These are phyloP conservation scores for Beris morrisii DNA, from an alignment of 2,888 invertebrate species.

Conservation along the genomic window DNA sequence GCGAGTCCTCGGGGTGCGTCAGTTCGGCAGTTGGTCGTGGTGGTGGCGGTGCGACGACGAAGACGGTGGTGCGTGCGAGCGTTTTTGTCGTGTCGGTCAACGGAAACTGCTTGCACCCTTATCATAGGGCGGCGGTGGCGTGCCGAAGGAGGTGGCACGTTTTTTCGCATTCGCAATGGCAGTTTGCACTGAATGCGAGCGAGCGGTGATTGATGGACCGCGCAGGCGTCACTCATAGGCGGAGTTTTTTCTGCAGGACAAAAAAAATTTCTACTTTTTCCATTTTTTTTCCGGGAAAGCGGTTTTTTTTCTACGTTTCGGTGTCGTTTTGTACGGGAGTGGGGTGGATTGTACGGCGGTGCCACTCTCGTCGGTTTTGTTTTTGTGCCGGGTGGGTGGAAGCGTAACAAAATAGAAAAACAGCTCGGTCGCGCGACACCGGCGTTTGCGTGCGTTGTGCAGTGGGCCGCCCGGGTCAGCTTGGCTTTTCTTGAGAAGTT, in stretches of 20 bases:
- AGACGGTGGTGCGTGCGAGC: slow-evolving; percentile 29
- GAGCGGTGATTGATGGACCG: slow-evolving; percentile 30
- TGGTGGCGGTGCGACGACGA: slow-evolving; percentile 28
- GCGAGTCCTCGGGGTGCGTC: slow-evolving; percentile 18
- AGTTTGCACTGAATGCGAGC: slow-evolving; percentile 24
- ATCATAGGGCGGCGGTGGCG: slow-evolving; percentile 7
- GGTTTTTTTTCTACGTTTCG: slow-evolving; percentile 24
- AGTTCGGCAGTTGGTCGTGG: slow-evolving; percentile 27
- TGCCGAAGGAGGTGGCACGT: slow-evolving; percentile 5
- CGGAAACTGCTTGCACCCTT: slow-evolving; percentile 4
- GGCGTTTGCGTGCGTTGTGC: too few species aligned
- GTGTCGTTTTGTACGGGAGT: background rate
- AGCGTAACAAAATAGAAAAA: background rate
- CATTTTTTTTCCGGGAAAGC: slow-evolving; percentile 18
- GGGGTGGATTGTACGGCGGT: background rate
- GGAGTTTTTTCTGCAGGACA: slow-evolving; percentile 35
- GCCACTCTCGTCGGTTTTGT: slow-evolving; percentile 15
- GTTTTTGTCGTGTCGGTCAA: slow-evolving; percentile 6
- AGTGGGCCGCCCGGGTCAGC: too few species aligned
- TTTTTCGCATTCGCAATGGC: slow-evolving; percentile 30
- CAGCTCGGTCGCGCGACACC: background rate
- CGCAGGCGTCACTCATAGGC: slow-evolving; percentile 39
- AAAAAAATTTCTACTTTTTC: background rate
- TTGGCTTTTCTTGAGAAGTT: too few species aligned
- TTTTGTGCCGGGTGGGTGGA: slow-evolving; percentile 11